Conservation (phyloP, 2,888 invertebrate genomes). For the Oxystoma pomonae region DNA sequence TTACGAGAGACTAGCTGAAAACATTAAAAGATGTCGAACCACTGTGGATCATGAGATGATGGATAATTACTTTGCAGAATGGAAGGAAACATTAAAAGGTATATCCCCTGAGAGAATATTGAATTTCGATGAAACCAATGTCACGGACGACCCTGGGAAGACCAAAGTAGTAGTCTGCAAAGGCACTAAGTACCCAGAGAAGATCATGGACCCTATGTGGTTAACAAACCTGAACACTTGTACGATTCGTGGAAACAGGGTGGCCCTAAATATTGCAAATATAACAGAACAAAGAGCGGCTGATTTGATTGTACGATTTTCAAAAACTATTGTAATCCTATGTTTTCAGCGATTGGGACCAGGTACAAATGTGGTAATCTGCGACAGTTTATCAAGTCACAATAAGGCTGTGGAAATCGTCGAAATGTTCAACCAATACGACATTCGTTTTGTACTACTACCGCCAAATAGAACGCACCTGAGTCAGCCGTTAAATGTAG, state of each 20-base stretch:
- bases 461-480: not conserved
- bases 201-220: conserved; percentile 4
- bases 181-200: conserved; percentile 6
- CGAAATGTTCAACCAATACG: not conserved
- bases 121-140: conserved; percentile 9
- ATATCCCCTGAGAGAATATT: conserved; percentile 1
- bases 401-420: not conserved
- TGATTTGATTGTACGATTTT: conserved; percentile 3
- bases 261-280: conserved; percentile 1
- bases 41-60: conserved; percentile 6
- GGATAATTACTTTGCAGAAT: conserved; percentile 3
- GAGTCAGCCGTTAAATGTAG: conserved; percentile 5
- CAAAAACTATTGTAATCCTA: conserved; percentile 1
- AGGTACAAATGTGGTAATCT: not conserved
- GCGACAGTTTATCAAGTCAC: conserved; percentile 2
- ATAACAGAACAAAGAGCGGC: conserved; percentile 6
- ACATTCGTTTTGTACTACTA: not conserved
- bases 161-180: conserved; percentile 3
- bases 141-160: conserved; percentile 9
- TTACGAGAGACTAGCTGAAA: conserved; percentile 15
- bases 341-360: conserved; percentile 4
- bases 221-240: conserved; percentile 3
- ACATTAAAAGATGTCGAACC: conserved; percentile 22
- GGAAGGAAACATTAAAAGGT: conserved; percentile 1
- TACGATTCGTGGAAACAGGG: conserved; percentile 5